A percentile compares a stretch with the other conserved stretches of the same genome.
These are phyloP conservation scores for Takifugu ocellatus DNA, from an alignment of 2,797 vertebrate species.

Conservation along the genomic window DNA sequence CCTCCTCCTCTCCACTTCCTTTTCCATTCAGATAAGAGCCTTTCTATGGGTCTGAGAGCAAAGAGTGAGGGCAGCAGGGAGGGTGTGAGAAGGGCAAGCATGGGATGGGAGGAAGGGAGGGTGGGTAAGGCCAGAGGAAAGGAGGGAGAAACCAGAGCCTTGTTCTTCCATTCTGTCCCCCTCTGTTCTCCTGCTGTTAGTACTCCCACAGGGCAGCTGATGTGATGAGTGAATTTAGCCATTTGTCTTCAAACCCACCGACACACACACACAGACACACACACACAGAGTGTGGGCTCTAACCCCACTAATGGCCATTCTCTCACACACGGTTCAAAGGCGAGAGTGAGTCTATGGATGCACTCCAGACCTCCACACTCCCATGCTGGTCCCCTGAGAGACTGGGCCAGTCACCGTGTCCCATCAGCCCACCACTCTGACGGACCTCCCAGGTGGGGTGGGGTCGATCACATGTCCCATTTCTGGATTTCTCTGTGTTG, in stretches of 20 bases:
- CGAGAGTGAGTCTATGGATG: conserved; percentile 28
- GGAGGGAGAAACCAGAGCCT: conserved; percentile 52
- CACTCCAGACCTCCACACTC: conserved; percentile 53
- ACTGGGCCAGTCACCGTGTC: conserved; percentile 39
- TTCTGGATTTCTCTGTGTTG: conserved; percentile 29
- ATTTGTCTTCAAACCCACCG: conserved; percentile 68
- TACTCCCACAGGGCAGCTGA: conserved; percentile 62
- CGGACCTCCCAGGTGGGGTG: conserved; percentile 27
- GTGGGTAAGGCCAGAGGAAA: conserved; percentile 17
- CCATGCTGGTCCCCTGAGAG: conserved; percentile 39
- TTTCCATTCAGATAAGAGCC: conserved; percentile 69
- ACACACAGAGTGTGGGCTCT: conserved; percentile 41
- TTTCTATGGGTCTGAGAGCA: conserved; percentile 35
- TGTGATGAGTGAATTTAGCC: conserved; percentile 78
- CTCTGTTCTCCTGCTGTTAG: conserved; percentile 40
- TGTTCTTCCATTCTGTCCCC: conserved; percentile 24
- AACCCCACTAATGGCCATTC: conserved; percentile 63
- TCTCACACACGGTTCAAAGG: conserved; percentile 64
- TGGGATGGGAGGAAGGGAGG: conserved; percentile 38
- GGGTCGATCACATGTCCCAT: conserved; percentile 31
- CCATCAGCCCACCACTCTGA: conserved; percentile 39
- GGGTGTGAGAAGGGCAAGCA: conserved; percentile 28
- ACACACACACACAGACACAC: conserved; percentile 51
- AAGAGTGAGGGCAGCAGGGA: conserved; percentile 18
- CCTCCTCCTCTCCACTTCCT: conserved; percentile 62